phyloP scores from a whole-genome alignment of 2,888 invertebrate species.

The Eulithis testata region DNA sequence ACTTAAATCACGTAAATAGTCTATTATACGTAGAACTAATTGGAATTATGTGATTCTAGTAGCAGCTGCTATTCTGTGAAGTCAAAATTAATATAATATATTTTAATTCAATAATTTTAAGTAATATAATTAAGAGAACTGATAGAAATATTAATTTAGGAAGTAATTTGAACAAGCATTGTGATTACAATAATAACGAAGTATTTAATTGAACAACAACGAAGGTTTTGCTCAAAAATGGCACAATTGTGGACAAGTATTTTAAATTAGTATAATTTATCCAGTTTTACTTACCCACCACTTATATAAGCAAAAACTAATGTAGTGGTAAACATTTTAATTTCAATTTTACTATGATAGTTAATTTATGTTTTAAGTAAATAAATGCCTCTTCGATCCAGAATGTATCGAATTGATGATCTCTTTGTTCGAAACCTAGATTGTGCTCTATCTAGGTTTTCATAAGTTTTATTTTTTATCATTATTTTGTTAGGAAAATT shows the following conservation, averaged over 20 bases:
- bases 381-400: conserved; percentile 7
- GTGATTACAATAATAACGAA: conserved; percentile 9
- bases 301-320: background rate
- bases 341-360: background rate
- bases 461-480: background rate
- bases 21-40: conserved; percentile 11
- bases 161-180: conserved; percentile 9
- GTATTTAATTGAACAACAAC: conserved; percentile 27
- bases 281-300: conserved; percentile 2
- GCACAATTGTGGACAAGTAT: conserved; percentile 1
- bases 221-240: conserved; percentile 29
- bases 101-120: conserved; percentile 3
- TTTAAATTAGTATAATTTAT: background rate
- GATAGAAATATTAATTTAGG: conserved; percentile 24
- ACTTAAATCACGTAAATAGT: background rate
- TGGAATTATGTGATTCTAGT: conserved; percentile 28
- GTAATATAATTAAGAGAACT: conserved; percentile 27
- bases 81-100: conserved; percentile 5
- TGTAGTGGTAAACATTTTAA: background rate
- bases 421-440: conserved; percentile 8
- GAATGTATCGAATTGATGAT: conserved; percentile 10
- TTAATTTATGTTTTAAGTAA: conserved; percentile 12
- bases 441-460: background rate
- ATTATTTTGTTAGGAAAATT: background rate
- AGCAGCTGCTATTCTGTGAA: conserved; percentile 14